Base-by-base conservation (phyloP, 1,140 invertebrate species). In the Drosophila funebris region DNA sequence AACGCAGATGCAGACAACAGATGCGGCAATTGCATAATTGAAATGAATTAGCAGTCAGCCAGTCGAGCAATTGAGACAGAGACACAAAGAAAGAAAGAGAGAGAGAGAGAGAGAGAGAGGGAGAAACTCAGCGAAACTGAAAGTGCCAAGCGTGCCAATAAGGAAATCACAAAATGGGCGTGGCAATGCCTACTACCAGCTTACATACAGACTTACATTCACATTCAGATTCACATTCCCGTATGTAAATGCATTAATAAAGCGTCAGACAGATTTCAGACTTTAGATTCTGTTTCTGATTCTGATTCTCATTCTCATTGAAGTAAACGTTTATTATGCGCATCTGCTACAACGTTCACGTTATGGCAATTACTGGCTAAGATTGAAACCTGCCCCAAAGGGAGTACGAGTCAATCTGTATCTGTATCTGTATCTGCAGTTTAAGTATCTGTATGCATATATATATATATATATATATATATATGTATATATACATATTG, bases 11-110 rank as follows among this genome's bases (percentile, higher is more conserved):
- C 39, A 41, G 46, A 74, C 66, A 73, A 22, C 64, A 68, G 70
- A 70, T 72, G 44, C 58, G 58, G 63, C 82, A 87, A 87, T 87
- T 87, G 82, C 83, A 87, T 87, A 87, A 87, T 88, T 87, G 78
- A 87, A 87, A 87, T 83, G 78, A 87, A 87, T 87, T 87, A 87
- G 68, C 67, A 78, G 33, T 16, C 71, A 62, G 84, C 50, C 63
- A 52, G 48, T 54, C 56, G 43, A 46, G 22, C 24, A 46, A 9
- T 6, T 4, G 22, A 46, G 8, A 18, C n/a, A n/a, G n/a, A n/a
- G n/a, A n/a, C n/a, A n/a, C n/a, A n/a, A 44, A 22, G 3, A 2
- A 11, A 18, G 16, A 37, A 9, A 54, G 16, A 37, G 6, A 14
- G 39, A 58, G 24, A 58, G 46, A 53, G 41, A 39, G 20, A 20